Evolutionary conservation across 2,113 vertebrate species (phyloP), one percentile per base, ranked within the genome.

Genomic region (Gadus macrocephalus): DNA sequence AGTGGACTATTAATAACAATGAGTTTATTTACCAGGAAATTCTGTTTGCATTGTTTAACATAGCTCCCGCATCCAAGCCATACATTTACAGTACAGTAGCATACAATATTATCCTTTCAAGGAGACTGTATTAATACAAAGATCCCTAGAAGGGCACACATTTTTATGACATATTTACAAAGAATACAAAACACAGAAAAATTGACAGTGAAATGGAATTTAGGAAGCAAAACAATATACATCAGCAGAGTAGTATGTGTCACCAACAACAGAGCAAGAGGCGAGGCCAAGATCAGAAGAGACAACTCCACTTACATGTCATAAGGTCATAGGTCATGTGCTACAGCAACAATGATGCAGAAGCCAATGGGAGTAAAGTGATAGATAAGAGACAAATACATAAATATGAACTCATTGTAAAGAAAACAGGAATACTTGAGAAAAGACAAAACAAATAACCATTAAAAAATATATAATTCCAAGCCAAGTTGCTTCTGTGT

Each of bases 1-100:
- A 49, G 42, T 49, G 14, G 56, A 53, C 55, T 56, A 83, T 74
- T 80, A 81, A 84, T 82, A 83, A 78, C 78, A 81, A 83, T 78
- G 70, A 77, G 66, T 90, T 90, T 90, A 90, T 88, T 90, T 77
- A 85, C 81, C 86, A 89, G 78, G 77, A 82, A 77, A 80, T 81
- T 53, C 68, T 75, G 88, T 88, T 64, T 88, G 88, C 85, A 88
- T 89, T 86, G 86, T 81, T 77, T 72, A 78, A 87, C 79, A 79
- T 84, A 78, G 78, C 86, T 85, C 85, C 86, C 78, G 85, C 82
- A 78, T 85, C 83, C 84, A 87, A 78, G 72, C 73, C 86, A 86
- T 76, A 86, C 83, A 87, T 59, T 77, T 83, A 86, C 80, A 85
- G 78, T 83, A 89, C 88, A 87, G 81, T 85, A 87, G 78, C 78